Base-by-base conservation (phyloP, 2,113 vertebrate genomes). In the Paratilapia polleni region DNA sequence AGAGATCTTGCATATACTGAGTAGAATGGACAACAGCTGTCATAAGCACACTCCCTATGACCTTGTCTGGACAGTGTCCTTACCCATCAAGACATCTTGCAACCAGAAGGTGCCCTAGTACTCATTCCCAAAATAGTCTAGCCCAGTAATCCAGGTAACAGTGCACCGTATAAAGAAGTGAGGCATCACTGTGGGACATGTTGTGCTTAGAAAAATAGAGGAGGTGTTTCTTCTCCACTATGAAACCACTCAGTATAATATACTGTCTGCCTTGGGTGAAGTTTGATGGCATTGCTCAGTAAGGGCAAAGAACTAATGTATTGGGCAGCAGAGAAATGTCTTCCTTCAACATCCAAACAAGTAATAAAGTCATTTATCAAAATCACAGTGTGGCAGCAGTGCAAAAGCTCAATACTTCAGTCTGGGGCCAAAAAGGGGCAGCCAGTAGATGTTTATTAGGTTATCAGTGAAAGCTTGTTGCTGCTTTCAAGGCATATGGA, bases 331-430 rank as follows among this genome's bases (percentile, higher is more conserved):
- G 70, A 58, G 87, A 92, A 91, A 92, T 75, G 88, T 88, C 87
- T 82, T 86, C 87, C 79, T 84, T 82, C 86, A 84, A 86, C 91
- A 86, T 83, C 87, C 63, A 87, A 87, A 91, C 74, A 91, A 83
- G 61, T 93, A 93, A 93, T 93, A 81, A 93, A 88, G 88, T 82
- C 17, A 88, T 95, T 94, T 66, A 91, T 94, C 93, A 92, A 92
- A 90, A 92, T 90, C 87, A 70, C 47, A 79, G 77, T 26, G 41
- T 75, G 62, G 84, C 85, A 84, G 90, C 59, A 73, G 47, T 68
- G 49, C 66, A 64, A 28, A 84, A 75, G 80, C 81, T 70, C 62
- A 12, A 14, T 60, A 70, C 61, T 81, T 31, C 22, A 24, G 63
- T 87, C 78, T 77, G 60, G 77, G 62, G 80, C 54, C 5, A 8